Conservation (phyloP, 1,140 invertebrate genomes). For the Oreohelix idahoensis region DNA sequence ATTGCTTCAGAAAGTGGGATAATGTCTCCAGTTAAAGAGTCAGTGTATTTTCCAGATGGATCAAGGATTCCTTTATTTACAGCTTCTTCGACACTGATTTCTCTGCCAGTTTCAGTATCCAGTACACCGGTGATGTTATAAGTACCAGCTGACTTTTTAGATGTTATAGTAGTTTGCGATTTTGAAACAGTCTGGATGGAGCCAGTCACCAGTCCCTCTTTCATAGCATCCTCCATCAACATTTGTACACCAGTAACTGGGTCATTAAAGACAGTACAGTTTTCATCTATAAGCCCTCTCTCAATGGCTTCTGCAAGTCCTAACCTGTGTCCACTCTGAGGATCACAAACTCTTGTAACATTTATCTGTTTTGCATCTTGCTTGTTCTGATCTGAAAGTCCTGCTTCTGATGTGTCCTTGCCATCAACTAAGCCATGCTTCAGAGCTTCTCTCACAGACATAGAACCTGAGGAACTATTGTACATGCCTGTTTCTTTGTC, state of each 20-base stretch:
- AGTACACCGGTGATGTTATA: slow-evolving; percentile 81
- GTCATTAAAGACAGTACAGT: slow-evolving; percentile 77
- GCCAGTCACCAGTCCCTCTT: slow-evolving; percentile 83
- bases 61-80: slow-evolving; percentile 69
- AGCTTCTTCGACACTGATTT: slow-evolving; percentile 64
- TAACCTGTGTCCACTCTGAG: slow-evolving; percentile 81
- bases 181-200: slow-evolving; percentile 56
- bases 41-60: slow-evolving; percentile 74
- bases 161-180: slow-evolving; percentile 68
- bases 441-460: slow-evolving; percentile 79
- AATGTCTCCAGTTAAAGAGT: slow-evolving; percentile 84
- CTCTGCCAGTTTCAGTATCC: slow-evolving; percentile 80
- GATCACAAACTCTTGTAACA: slow-evolving; percentile 76
- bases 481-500: slow-evolving; percentile 76
- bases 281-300: slow-evolving; percentile 60
- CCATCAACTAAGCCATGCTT: slow-evolving; percentile 84
- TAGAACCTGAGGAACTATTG: slow-evolving; percentile 75
- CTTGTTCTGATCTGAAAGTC: slow-evolving; percentile 84
- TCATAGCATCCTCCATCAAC: slow-evolving; percentile 86
- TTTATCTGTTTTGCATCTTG: slow-evolving; percentile 79
- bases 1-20: slow-evolving; percentile 85
- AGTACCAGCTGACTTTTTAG: slow-evolving; percentile 51
- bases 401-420: slow-evolving; percentile 81
- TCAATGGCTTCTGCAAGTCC: slow-evolving; percentile 77
- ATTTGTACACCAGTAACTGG: slow-evolving; percentile 55